Base-by-base conservation (phyloP, 1,140 invertebrate genomes). In the Caerostris darwini region DNA sequence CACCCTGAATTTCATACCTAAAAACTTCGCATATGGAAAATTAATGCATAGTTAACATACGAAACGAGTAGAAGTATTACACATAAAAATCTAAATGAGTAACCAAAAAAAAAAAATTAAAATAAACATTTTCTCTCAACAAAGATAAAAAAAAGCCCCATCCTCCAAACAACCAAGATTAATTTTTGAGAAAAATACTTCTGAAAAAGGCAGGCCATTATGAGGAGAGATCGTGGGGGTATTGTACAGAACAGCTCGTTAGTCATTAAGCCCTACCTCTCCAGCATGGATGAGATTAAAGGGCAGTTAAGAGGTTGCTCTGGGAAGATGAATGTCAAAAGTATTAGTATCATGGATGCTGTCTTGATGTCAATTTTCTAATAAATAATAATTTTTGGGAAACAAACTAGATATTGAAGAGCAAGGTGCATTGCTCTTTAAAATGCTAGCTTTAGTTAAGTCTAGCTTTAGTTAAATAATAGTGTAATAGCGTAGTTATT, bases 251-350 rank as follows among this genome's bases (percentile, higher is more conserved):
- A 53, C 8, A 53, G 50, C 19, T 53, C 34, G 34, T 77, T 77
- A 50, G 71, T 53, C 71, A 50, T 12, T 19, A 17, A 34, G 8
- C 4, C n/a, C 53, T 57, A 10, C 14, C 17, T 7, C 82, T 10
- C 19, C 54, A 34, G 6, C 3, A 17, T 14, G n/a, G n/a, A 83
- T n/a, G 82, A 83, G 54, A 83, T 83, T 83, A 83, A 19, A n/a
- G 14, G 56, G 56, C 82, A 83, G 54, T 83, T 83, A 83, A 83
- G 19, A 83, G 54, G 56, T 58, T 83, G 53, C 81, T 12, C 14
- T 19, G 56, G 3, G 12, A 57, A 58, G 56, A 57, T 83, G 19
- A n/a, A 83, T 19, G 53, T n/a, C 5, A 14, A 77, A 83, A 17
- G 61, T 5, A 12, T 64, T n/a, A 64, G 61, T 5, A 5, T 64